Percentiles rank a stretch among this genome's conserved stretches.
Evolutionary conservation across 2,888 invertebrate species (phyloP).

Genomic region (Corbicula japonica): DNA sequence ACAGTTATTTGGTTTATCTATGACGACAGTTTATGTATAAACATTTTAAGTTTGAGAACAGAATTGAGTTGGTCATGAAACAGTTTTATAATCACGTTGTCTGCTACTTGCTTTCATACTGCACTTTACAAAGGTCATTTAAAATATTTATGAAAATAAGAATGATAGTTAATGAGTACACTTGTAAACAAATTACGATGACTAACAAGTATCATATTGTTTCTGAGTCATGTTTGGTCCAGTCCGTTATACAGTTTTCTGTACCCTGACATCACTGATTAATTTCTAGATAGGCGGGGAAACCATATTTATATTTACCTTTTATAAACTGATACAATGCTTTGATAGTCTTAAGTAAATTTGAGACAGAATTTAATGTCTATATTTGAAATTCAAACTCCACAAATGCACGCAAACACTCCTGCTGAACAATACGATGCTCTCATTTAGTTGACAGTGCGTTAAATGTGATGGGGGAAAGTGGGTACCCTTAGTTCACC

Average conservation of each 20-base stretch:
- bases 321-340: conserved; percentile 37
- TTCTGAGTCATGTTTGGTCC: not conserved
- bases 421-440: conserved; percentile 50
- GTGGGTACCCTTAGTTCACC: conserved; percentile 45
- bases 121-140: not conserved
- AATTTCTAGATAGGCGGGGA: conserved; percentile 50
- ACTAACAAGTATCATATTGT: conserved; percentile 45
- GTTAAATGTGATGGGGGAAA: conserved; percentile 45
- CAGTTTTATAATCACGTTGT: too few relatives aligned
- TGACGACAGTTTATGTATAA: conserved; percentile 10
- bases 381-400: conserved; percentile 50
- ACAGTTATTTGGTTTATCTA: too few relatives aligned
- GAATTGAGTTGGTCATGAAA: too few relatives aligned
- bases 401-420: conserved; percentile 49
- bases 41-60: too few relatives aligned
- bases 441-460: conserved; percentile 42
- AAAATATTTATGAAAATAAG: not conserved
- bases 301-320: conserved; percentile 34
- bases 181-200: conserved; percentile 7
- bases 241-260: too few relatives aligned
- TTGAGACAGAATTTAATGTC: conserved; percentile 48
- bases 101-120: not conserved
- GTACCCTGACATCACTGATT: conserved; percentile 49
- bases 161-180: not conserved
- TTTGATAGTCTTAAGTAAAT: conserved; percentile 44